Evolutionary conservation across 1,140 invertebrate species (phyloP).

Genomic region (Zaprionus taronus): DNA sequence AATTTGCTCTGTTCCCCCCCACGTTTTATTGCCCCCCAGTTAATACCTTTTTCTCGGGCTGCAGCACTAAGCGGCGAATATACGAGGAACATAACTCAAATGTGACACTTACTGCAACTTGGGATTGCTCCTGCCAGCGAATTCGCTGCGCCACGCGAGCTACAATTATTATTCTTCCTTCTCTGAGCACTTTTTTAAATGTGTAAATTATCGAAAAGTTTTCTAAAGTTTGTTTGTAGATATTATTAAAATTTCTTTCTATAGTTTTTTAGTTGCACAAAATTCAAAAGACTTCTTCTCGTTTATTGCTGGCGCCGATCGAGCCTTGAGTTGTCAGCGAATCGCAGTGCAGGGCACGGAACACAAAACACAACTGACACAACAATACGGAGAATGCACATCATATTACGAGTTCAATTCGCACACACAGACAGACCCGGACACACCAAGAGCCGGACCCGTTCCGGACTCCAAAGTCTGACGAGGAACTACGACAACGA

Average conservation of each 20-base stretch:
- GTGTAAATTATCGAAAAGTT: neutral
- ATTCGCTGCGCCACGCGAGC: neutral
- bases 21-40: slow-evolving; percentile 11
- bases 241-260: neutral
- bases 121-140: neutral
- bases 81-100: slow-evolving; percentile 24
- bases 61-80: slow-evolving; percentile 19
- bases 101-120: slow-evolving; percentile 33
- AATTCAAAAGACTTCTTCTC: neutral
- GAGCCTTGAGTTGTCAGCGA: slow-evolving; percentile 26
- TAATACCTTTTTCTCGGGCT: neutral
- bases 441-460: neutral
- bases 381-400: slow-evolving; percentile 40
- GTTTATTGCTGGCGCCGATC: neutral
- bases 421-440: neutral
- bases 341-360: slow-evolving; percentile 46
- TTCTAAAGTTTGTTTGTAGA: neutral
- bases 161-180: neutral
- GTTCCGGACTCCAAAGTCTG: neutral
- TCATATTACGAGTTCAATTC: slow-evolving; percentile 18
- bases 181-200: neutral
- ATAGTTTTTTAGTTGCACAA: neutral
- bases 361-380: slow-evolving; percentile 66
- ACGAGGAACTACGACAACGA: slow-evolving; percentile 10
- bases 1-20: slow-evolving; percentile 1